Evolutionary conservation across 2,888 invertebrate species (phyloP).

Genomic region (Carpatolechia fugitivella): DNA sequence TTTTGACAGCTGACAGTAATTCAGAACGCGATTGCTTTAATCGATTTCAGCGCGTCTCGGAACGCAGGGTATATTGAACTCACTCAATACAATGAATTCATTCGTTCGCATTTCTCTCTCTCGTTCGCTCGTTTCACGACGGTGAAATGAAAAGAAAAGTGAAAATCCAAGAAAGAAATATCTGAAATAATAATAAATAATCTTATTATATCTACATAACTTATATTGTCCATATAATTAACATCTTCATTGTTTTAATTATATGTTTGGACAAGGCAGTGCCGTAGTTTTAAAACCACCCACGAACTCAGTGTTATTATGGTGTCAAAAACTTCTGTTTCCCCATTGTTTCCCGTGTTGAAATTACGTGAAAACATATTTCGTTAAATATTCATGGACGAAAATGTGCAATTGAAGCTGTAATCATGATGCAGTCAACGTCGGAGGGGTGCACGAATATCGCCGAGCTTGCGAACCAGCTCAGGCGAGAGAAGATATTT

Average conservation of each 20-base stretch:
- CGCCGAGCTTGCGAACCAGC: conserved; percentile 77
- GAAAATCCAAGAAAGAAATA: neutral
- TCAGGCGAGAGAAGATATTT: conserved; percentile 92
- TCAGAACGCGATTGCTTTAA: too few relatives aligned
- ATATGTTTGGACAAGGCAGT: neutral
- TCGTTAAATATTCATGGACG: conserved; percentile 30
- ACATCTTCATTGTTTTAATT: too few relatives aligned
- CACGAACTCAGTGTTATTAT: conserved; percentile 14
- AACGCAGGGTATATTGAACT: too few relatives aligned
- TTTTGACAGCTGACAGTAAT: too few relatives aligned
- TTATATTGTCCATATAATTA: too few relatives aligned
- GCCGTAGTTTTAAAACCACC: neutral
- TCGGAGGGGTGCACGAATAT: conserved; percentile 74
- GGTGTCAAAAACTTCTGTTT: conserved; percentile 41
- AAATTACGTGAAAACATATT: conserved; percentile 49
- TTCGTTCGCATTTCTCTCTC: too few relatives aligned
- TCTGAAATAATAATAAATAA: neutral
- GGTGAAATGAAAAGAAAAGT: too few relatives aligned
- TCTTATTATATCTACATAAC: too few relatives aligned
- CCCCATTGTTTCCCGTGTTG: conserved; percentile 38
- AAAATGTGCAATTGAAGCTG: conserved; percentile 42
- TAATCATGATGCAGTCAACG: conserved; percentile 69
- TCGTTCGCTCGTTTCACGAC: too few relatives aligned
- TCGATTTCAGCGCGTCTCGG: too few relatives aligned
- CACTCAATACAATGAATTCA: too few relatives aligned